Conservation (phyloP, 2,888 invertebrate genomes). For the Sycophila texana region DNA sequence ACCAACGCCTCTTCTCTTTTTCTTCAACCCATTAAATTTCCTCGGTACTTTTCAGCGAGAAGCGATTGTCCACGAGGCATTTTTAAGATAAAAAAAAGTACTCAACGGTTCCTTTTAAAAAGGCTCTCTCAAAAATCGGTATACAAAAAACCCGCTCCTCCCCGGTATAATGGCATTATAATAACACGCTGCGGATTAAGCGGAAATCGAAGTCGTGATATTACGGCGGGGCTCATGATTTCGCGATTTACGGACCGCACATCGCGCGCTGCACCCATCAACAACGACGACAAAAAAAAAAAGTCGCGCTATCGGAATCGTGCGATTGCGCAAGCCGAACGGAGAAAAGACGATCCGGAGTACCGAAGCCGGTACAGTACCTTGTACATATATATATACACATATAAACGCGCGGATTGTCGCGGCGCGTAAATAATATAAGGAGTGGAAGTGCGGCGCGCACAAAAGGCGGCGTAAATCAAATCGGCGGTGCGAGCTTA, state of each 20-base stretch:
- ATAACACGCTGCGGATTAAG: not conserved
- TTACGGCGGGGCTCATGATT: not conserved
- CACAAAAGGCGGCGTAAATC: not conserved
- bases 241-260: not conserved
- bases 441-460: not conserved
- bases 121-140: not conserved
- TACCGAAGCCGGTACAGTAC: not conserved
- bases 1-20: too few relatives aligned
- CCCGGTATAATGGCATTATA: not conserved
- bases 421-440: conserved; percentile 16
- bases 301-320: not conserved
- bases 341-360: not conserved
- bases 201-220: not conserved
- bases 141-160: not conserved
- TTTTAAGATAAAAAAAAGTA: too few relatives aligned
- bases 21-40: too few relatives aligned
- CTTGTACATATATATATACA: not conserved
- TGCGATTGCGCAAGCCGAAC: not conserved
- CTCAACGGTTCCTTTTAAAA: too few relatives aligned
- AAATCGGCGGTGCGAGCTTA: conserved; percentile 4
- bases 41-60: too few relatives aligned
- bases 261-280: not conserved
- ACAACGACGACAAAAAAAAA: too few relatives aligned
- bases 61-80: too few relatives aligned
- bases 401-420: not conserved